Base-by-base conservation (phyloP, 2,888 invertebrate genomes). In the Arrhopalites spinosus region DNA sequence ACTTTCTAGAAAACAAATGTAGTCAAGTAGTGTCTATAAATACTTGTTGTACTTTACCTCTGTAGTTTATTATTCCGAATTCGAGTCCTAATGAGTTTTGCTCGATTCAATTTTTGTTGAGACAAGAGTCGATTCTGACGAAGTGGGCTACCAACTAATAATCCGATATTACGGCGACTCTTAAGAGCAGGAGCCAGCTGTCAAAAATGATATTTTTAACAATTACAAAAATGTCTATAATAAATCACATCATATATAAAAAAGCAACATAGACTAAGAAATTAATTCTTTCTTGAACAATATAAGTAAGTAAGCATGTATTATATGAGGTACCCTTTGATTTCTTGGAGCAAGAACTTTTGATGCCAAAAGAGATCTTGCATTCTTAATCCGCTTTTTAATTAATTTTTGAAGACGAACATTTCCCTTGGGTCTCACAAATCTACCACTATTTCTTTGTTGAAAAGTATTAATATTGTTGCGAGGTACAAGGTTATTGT, bases 101-200 rank as follows among this genome's bases (percentile, higher is more conserved):
- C 82, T 36, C 81, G 53, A 11, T 76, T 75, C 29, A 81, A 79
- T 73, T 81, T 81, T 74, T 80, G 74, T 69, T 82, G 81, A 29
- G 70, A 8, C 43, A 70, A 20, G n/a, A 36, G 36, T 7, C 36
- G 25, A 36, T 20, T 17, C 17, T 17, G 43, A 64, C 2, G 3
- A 63, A 11, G 3, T 23, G 17, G 25, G 2, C 63, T 15, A 25
- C 25, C 25, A 63, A 17, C 17, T 7, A 20, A 1, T 20, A 17
- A n/a, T 64, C 45, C 23, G 17, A 20, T 25, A 25, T 47, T 43
- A 45, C n/a, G n/a, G n/a, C 67, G 45, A 23, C 47, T 17, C 36
- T 59, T 59, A 7, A 23, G 25, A 59, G 59, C 3, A 59, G 11
- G 20, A 5, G 8, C 17, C 5, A 23, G 50, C 23, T 27, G n/a